Base-by-base conservation (phyloP, 2,113 vertebrate genomes). In the Hydrochoerus hydrochaeris region DNA sequence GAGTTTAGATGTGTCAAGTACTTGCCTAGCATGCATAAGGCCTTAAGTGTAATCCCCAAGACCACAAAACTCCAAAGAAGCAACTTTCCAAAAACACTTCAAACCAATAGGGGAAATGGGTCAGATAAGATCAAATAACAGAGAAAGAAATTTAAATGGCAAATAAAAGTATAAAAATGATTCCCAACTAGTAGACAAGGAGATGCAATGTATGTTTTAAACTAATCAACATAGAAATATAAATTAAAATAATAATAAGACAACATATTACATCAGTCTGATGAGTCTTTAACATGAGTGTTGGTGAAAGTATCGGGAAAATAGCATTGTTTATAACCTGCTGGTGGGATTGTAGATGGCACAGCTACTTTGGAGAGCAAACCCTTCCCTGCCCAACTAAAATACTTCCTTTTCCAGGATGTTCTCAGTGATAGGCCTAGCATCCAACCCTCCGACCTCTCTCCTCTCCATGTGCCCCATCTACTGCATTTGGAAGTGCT, bases 401-500 rank as follows among this genome's bases (percentile, higher is more conserved):
- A 87, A 60, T 26, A 30, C 67, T 63, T 28, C 84, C 82, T 87
- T 38, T 57, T 92, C 28, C 88, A 41, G 44, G 75, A 87, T 81
- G 60, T 30, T 75, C 90, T 95, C 44, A 28, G 60, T n/a, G 46
- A 46, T 46, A 46, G 46, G 46, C 46, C 46, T 7, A 7, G 46
- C 46, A 46, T 46, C 46, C 46, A 46, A 46, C 46, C 46, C 46
- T 46, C 46, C 7, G n/a, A 46, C 46, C 7, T 46, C 46, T 46
- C 46, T 5, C 46, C 46, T 46, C 46, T 46, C 46, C 46, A 46
- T 46, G 46, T 46, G 46, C 46, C 46, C 46, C 7, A 46, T 7
- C 46, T 46, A 46, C 46, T 46, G 7, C 46, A 80, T 95, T 94
- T 69, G 60, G 80, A 95, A 96, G 88, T n/a, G 58, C 86, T 52